Conservation (phyloP, 1,140 invertebrate species). For the Frieseomelitta varia region DNA sequence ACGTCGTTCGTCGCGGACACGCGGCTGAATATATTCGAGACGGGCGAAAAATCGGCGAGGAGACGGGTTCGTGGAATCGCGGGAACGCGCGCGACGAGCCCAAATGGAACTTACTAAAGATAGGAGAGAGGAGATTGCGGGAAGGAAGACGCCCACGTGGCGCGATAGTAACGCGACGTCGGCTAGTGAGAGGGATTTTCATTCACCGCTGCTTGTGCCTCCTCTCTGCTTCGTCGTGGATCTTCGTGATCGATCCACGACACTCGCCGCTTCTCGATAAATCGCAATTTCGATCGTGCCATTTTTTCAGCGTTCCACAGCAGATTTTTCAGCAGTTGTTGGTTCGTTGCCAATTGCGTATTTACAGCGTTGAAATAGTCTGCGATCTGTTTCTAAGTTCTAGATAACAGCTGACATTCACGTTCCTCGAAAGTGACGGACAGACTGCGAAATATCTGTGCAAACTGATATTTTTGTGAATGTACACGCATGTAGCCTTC, state of each 20-base stretch:
- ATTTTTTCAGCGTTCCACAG: not conserved
- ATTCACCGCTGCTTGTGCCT: conserved; percentile 7
- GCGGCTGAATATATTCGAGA: conserved; percentile 34
- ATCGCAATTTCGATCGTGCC: not conserved
- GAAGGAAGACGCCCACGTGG: conserved; percentile 49
- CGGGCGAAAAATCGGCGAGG: not conserved
- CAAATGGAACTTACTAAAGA: conserved; percentile 52
- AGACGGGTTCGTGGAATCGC: conserved; percentile 27
- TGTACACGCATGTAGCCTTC: too few relatives aligned
- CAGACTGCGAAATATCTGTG: too few relatives aligned
- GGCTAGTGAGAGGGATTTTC: conserved; percentile 19
- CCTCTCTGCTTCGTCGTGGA: not conserved
- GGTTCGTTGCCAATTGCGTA: not conserved
- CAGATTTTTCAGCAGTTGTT: too few relatives aligned
- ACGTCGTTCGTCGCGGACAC: conserved; percentile 16
- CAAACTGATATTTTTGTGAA: too few relatives aligned
- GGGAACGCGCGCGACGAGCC: conserved; percentile 8
- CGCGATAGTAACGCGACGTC: conserved; percentile 22
- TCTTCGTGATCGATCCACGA: not conserved
- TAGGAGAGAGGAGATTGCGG: conserved; percentile 38
- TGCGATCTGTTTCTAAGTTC: not conserved
- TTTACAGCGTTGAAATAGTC: not conserved
- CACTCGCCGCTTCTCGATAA: too few relatives aligned
- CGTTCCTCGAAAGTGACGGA: not conserved
- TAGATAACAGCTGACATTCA: not conserved